phyloP scores from a whole-genome alignment of 2,888 invertebrate genomes.

The Pterobdella sp. region DNA sequence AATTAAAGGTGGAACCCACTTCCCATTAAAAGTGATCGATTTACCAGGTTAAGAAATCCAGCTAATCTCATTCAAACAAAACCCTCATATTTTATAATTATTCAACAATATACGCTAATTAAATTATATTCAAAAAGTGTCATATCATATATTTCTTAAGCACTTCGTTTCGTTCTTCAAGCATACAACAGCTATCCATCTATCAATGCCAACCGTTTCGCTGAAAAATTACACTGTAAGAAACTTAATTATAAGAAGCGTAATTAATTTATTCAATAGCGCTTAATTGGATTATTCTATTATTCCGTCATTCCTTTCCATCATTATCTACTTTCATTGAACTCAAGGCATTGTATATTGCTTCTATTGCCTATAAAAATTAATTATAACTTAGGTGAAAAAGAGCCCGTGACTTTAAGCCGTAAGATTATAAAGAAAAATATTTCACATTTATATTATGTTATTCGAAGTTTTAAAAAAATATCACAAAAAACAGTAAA shows the following conservation, averaged over 20 bases:
- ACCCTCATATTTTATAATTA: no score
- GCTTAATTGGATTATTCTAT: slow-evolving; percentile 3
- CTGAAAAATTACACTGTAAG: neutral
- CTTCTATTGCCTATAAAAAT: neutral
- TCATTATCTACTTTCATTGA: neutral
- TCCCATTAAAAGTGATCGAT: no score
- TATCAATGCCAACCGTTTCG: neutral
- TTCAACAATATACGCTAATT: no score
- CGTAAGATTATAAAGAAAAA: no score
- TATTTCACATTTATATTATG: no score
- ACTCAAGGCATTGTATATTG: neutral
- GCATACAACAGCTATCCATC: slow-evolving; percentile 1
- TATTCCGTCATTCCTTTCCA: neutral
- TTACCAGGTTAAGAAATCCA: no score
- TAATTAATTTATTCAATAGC: slow-evolving; percentile 15
- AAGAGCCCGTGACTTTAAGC: neutral
- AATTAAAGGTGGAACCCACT: no score
- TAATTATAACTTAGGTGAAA: neutral
- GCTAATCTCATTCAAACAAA: no score
- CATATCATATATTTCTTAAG: no score
- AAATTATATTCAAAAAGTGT: no score
- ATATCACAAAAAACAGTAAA: no score
- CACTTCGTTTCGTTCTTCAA: no score
- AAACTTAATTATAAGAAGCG: slow-evolving; percentile 6
- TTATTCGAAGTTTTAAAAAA: neutral